These are phyloP conservation scores for Semicossyphus pulcher DNA, from an alignment of 2,113 vertebrate species.

Conservation along the genomic window DNA sequence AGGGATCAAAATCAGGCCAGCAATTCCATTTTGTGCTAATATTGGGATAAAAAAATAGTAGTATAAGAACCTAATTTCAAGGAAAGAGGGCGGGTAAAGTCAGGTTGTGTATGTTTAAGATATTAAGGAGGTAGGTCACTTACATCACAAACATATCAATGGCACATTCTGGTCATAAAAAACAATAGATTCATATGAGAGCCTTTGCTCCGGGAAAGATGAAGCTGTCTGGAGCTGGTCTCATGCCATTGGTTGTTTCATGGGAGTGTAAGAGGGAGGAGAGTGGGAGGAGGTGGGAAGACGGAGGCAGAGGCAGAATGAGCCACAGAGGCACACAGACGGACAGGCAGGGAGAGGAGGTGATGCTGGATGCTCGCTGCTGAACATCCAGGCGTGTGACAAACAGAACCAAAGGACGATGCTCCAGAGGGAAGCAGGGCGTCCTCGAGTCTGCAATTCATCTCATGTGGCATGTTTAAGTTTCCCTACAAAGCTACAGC, in stretches of 20 bases:
- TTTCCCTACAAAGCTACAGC: slow-evolving; percentile 15
- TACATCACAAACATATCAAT: neutral
- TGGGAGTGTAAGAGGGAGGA: slow-evolving; percentile 30
- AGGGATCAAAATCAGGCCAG: neutral
- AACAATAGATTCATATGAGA: neutral
- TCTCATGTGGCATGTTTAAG: slow-evolving; percentile 29
- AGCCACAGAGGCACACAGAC: slow-evolving; percentile 17
- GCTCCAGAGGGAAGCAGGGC: slow-evolving; percentile 1
- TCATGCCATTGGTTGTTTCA: slow-evolving; percentile 43
- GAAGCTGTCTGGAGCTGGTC: slow-evolving; percentile 41
- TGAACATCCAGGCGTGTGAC: slow-evolving; percentile 50
- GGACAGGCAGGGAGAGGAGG: slow-evolving; percentile 15
- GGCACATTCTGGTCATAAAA: neutral
- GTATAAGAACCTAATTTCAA: neutral
- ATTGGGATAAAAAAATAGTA: neutral
- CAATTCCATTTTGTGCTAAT: neutral
- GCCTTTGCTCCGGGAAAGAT: slow-evolving; percentile 11
- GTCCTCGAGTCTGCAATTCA: slow-evolving; percentile 8
- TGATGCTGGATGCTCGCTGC: slow-evolving; percentile 11
- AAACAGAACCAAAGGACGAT: slow-evolving; percentile 23
- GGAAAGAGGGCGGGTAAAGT: neutral
- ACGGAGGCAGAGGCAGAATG: slow-evolving; percentile 20
- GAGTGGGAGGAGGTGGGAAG: slow-evolving; percentile 18
- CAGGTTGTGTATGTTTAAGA: neutral
- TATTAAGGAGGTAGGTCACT: neutral